Evolutionary conservation across 2,113 vertebrate species (phyloP).

Genomic region (Elanoides forficatus): DNA sequence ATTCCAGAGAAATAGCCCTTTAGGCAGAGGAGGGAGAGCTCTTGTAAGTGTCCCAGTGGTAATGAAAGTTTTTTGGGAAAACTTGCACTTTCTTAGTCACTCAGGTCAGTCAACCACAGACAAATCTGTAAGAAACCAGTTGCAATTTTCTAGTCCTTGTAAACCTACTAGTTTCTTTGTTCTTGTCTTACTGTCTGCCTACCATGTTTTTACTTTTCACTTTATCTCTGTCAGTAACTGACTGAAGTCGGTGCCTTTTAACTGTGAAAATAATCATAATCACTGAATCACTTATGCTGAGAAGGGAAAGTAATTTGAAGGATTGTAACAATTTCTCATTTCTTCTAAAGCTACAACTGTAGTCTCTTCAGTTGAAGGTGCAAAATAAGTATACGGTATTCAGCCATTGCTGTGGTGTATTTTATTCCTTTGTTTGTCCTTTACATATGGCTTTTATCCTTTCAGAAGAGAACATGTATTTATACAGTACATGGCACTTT

Average conservation of each 20-base stretch:
- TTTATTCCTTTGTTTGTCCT: neutral
- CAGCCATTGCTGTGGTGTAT: neutral
- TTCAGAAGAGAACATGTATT: neutral
- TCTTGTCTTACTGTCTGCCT: neutral
- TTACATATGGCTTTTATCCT: neutral
- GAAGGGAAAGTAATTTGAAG: neutral
- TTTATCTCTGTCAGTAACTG: neutral
- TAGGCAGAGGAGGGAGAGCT: neutral
- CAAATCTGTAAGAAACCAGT: neutral
- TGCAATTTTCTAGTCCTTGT: neutral
- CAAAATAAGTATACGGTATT: neutral
- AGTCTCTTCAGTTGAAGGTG: neutral
- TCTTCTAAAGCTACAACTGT: neutral
- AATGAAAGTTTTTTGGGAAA: neutral
- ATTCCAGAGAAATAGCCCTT: neutral
- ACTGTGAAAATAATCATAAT: neutral
- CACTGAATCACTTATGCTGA: neutral
- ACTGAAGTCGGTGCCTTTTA: neutral
- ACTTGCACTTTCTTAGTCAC: neutral
- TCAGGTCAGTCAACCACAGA: neutral
- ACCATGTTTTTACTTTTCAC: neutral
- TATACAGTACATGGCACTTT: neutral
- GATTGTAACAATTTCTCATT: neutral
- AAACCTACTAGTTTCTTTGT: neutral
- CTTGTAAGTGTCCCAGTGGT: neutral